Evolutionary conservation across 2,113 vertebrate genomes (phyloP).

Genomic region (Microtus ochrogaster): DNA sequence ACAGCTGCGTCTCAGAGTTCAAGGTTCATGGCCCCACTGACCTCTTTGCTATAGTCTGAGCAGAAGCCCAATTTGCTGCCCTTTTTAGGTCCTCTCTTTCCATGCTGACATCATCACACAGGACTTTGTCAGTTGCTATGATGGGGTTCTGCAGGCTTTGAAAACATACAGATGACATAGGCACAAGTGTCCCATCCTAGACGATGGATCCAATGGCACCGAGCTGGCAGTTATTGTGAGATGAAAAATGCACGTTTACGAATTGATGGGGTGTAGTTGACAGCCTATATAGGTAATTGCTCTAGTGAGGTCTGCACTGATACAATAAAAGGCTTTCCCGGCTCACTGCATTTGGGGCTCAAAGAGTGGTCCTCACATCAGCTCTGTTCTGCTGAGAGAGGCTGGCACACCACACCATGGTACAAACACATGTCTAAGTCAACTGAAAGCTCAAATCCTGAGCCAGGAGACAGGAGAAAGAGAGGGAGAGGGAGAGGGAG

Average conservation of each 20-base stretch:
- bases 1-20: no score
- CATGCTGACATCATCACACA: fast-evolving
- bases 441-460: not conserved
- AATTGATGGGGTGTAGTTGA: fast-evolving
- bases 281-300: not conserved
- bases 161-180: not conserved
- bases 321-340: not conserved
- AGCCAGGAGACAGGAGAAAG: no score
- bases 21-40: fast-evolving
- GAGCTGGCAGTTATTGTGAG: not conserved
- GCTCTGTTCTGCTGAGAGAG: not conserved
- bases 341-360: not conserved
- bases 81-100: not conserved
- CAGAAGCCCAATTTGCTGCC: not conserved
- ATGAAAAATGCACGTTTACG: not conserved
- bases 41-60: not conserved
- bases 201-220: not conserved
- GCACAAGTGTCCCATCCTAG: not conserved
- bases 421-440: no score
- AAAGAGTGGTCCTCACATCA: not conserved
- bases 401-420: no score
- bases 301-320: not conserved
- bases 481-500: no score
- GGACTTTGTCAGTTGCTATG: not conserved
- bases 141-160: fast-evolving